Percentiles rank a stretch among this genome's conserved stretches.
phyloP scores from a whole-genome alignment of 2,797 vertebrate genomes.

The Spinus pinus region DNA sequence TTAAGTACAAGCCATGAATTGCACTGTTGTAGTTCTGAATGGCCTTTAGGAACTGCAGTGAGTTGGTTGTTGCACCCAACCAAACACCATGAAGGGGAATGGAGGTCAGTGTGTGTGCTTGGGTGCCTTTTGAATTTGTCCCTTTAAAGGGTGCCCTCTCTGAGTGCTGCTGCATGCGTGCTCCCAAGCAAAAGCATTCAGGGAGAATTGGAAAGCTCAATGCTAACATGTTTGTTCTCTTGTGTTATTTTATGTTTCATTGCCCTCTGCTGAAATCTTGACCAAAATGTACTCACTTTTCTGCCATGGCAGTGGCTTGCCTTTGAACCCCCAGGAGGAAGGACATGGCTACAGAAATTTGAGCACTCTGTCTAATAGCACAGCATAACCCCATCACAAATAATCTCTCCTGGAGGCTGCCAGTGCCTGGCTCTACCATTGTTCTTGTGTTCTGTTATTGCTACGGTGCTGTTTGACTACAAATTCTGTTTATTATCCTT shows the following conservation, averaged over 20 bases:
- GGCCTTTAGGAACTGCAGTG: neutral
- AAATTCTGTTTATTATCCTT: neutral
- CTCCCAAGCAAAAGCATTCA: neutral
- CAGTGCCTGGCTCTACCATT: neutral
- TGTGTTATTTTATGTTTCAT: neutral
- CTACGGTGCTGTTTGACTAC: neutral
- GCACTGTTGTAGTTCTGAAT: neutral
- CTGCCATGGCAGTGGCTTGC: neutral
- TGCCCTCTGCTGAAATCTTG: neutral
- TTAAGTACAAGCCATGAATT: constrained; percentile 8
- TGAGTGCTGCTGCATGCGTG: neutral
- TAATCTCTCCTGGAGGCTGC: neutral
- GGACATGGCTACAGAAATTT: neutral
- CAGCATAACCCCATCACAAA: neutral
- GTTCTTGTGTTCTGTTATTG: neutral
- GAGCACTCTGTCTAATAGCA: neutral
- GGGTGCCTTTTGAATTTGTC: constrained; percentile 23
- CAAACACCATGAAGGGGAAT: constrained; percentile 26
- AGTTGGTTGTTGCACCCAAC: neutral
- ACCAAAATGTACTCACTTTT: neutral
- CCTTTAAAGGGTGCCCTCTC: neutral
- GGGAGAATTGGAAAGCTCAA: neutral
- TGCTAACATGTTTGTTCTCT: neutral
- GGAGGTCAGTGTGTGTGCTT: neutral
- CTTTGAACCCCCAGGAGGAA: neutral